Evolutionary conservation across 37 sponge, comb jelly and placozoan genomes (phyloP).

Genomic region (Crambe crambe): DNA sequence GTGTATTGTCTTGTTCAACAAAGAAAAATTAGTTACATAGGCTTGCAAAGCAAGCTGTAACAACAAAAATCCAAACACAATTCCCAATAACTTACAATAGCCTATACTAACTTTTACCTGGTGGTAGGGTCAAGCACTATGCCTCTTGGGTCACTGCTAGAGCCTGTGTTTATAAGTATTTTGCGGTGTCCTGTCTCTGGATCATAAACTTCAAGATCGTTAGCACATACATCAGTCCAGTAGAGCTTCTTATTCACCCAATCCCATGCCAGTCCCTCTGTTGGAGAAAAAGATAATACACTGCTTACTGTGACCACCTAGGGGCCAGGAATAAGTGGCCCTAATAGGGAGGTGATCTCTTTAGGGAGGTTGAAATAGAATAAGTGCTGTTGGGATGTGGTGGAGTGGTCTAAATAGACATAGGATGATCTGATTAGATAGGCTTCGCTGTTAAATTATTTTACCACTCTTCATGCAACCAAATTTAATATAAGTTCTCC

Average conservation of each 20-base stretch:
- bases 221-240: constrained; percentile 11
- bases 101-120: background rate
- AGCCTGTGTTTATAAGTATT: constrained; percentile 8
- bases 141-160: constrained; percentile 5
- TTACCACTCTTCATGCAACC: no score
- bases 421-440: no score
- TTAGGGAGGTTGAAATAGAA: no score
- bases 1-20: no score
- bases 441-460: background rate
- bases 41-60: no score
- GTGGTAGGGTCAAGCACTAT: constrained; percentile 16
- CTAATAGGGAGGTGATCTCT: no score
- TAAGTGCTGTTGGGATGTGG: no score
- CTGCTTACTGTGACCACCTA: no score
- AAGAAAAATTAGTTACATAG: no score
- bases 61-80: background rate
- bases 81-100: background rate
- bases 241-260: constrained; percentile 37
- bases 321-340: background rate
- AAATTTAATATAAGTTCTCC: no score
- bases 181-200: background rate
- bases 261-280: constrained; percentile 29
- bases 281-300: background rate
- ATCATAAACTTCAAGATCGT: constrained; percentile 26
- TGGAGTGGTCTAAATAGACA: background rate